These are phyloP conservation scores for Ia io DNA, from an alignment of 2,113 vertebrate genomes.

Conservation along the genomic window DNA sequence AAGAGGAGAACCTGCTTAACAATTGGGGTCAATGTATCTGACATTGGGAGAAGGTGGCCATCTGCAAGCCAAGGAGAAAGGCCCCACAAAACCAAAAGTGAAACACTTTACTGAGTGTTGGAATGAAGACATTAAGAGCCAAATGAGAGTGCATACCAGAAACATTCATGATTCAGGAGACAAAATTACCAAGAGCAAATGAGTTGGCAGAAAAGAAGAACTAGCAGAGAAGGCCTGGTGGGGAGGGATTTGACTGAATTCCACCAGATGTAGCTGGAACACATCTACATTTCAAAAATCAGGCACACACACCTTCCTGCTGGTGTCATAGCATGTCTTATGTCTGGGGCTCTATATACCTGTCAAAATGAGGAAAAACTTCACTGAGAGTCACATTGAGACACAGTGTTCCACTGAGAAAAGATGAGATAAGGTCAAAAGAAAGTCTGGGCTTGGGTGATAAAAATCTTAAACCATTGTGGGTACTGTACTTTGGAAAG, in stretches of 20 bases:
- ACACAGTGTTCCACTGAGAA: not conserved
- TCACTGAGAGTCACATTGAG: not conserved
- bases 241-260: not conserved
- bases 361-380: not conserved
- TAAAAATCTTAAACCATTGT: not conserved
- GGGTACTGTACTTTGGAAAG: not conserved
- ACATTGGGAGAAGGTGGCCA: too few species aligned
- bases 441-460: not conserved
- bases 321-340: not conserved
- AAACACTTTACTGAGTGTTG: not conserved
- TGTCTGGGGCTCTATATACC: not conserved
- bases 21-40: not conserved
- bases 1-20: not conserved
- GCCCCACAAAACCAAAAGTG: too few species aligned
- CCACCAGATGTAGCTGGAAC: not conserved
- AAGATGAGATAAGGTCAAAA: not conserved
- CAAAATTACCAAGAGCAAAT: constrained; percentile 25
- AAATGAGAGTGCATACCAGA: not conserved
- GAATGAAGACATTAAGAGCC: not conserved
- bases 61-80: too few species aligned
- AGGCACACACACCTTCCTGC: not conserved
- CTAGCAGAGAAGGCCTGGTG: not conserved
- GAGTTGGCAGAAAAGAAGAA: constrained; percentile 33
- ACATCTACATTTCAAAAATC: not conserved
- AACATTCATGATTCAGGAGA: not conserved